These are phyloP conservation scores for Myotis brandtii DNA, from an alignment of 2,113 vertebrate genomes.

Conservation along the genomic window DNA sequence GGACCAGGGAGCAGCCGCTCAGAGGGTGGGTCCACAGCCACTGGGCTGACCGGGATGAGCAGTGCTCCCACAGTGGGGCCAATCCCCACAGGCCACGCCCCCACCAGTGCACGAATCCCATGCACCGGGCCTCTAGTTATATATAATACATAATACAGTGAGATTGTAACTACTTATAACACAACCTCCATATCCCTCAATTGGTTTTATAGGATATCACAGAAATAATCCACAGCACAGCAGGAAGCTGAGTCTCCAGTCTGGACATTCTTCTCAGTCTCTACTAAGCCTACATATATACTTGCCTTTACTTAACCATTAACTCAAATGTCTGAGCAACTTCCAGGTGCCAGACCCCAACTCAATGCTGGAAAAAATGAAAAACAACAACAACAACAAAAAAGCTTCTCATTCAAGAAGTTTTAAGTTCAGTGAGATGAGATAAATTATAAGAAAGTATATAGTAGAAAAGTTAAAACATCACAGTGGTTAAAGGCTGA, in stretches of 20 bases:
- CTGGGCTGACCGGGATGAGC: no score
- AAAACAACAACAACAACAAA: background rate
- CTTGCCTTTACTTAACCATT: background rate
- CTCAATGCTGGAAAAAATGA: background rate
- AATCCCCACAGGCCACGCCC: no score
- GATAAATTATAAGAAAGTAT: background rate
- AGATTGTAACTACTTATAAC: background rate
- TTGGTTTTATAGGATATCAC: background rate
- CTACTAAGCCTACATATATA: background rate
- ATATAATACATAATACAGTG: background rate
- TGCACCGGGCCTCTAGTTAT: background rate
- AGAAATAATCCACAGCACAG: background rate
- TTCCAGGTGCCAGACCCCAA: background rate
- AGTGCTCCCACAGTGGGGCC: no score
- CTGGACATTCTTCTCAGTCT: background rate
- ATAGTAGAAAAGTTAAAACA: background rate
- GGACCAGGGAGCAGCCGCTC: no score
- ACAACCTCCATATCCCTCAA: background rate
- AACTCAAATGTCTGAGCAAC: constrained; percentile 32
- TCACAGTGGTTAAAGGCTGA: background rate
- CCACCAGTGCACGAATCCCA: no score
- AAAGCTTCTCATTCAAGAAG: constrained; percentile 11
- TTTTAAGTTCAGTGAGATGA: background rate
- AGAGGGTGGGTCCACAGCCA: no score
- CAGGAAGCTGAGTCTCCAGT: background rate